Evolutionary conservation across 2,888 invertebrate species (phyloP).

Genomic region (Tinea pellionella): DNA sequence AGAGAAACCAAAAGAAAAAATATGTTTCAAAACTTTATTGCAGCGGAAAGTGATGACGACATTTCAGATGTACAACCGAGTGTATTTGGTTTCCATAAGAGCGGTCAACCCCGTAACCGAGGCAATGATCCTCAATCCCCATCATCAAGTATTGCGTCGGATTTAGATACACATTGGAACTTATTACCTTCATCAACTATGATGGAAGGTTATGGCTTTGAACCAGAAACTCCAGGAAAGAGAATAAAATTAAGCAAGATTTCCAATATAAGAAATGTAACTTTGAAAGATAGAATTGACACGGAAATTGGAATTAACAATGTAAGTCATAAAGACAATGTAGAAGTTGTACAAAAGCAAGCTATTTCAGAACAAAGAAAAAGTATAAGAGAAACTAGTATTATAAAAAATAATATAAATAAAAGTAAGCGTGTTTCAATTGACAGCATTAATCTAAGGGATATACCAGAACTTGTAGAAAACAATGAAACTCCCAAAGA

Average conservation of each 20-base stretch:
- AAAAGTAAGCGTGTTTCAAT: not conserved
- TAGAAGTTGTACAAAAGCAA: constrained; percentile 12
- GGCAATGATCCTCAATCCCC: constrained; percentile 24
- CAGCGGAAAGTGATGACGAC: constrained; percentile 53
- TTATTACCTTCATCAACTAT: constrained; percentile 57
- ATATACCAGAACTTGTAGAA: not conserved
- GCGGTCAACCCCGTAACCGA: constrained; percentile 19
- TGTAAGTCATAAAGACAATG: not conserved
- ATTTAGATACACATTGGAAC: constrained; percentile 53
- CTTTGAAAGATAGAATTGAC: constrained; percentile 18
- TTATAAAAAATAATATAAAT: not conserved
- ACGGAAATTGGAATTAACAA: not conserved
- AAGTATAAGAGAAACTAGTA: not conserved
- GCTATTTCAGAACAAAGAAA: not conserved
- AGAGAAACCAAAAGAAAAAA: constrained; percentile 31
- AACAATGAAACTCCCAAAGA: not conserved
- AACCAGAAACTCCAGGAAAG: constrained; percentile 34
- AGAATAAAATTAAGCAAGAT: constrained; percentile 27
- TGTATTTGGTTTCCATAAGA: constrained; percentile 38
- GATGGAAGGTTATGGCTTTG: constrained; percentile 40
- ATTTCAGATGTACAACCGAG: constrained; percentile 42
- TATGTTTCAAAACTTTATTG: constrained; percentile 46
- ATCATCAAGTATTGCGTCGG: constrained; percentile 37
- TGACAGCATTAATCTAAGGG: not conserved
- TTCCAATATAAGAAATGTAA: constrained; percentile 27